Evolutionary conservation across 2,888 invertebrate species (phyloP), one percentile per base, ranked within the genome.

Genomic region (Morpho deidamia): DNA sequence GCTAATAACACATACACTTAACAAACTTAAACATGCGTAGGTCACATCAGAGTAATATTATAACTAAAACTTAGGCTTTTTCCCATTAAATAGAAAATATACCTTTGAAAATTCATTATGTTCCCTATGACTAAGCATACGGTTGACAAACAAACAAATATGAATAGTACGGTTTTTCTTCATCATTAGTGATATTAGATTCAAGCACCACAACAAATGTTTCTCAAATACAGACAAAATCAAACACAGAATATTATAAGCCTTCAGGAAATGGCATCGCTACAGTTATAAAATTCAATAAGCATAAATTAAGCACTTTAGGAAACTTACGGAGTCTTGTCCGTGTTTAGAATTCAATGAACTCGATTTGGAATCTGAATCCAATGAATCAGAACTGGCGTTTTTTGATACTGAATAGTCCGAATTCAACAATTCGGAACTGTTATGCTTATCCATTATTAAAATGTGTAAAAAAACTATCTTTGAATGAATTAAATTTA

Each of bases 341-440:
- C 94, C 95, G 80, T 94, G 93, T 91, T 95, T 96, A 42, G 95
- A 95, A 82, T 94, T 95, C 72, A 95, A 91, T 64, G 95, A 95
- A 83, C 94, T 95, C 58, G 96, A 95, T 88, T 96, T 96, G 42
- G 96, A 95, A 76, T 96, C 96, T 0, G 95, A 94, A 77, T 94
- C 94, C 70, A 95, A 88, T 7, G 95, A 95, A 80, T 96, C 96
- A 48, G 94, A 93, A 77, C 94, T 95, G 48, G 94, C 93, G 83
- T 94, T 94, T 86, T 95, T 95, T 8, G 93, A 93, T 67, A 92
- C 81, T 44, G 90, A 91, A 72, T 91, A 92, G 61, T 94, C 94
- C 58, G 92, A 89, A 71, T 91, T 93, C 59, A 93, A 72, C 61
- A 94, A 78, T 70, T 94, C 94, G 3, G 92, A 88, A 76, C 93